Conservation (phyloP, 2,797 vertebrate genomes). For the Gephyroberyx darwinii region DNA sequence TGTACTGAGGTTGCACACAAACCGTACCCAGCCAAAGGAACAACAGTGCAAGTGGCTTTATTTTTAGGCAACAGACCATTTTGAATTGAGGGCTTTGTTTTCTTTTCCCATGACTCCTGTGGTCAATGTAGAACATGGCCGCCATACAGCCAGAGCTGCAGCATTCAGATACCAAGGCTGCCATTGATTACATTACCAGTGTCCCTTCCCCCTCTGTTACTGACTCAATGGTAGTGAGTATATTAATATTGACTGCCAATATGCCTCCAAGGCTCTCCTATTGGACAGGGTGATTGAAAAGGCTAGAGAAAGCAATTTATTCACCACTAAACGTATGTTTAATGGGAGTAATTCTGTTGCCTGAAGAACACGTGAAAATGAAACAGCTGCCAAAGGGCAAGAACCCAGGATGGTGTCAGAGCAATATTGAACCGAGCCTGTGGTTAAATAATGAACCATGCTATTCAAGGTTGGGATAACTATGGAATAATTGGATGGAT, state of each 20-base stretch:
- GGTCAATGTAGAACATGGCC: slow-evolving; percentile 25
- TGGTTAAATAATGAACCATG: slow-evolving; percentile 54
- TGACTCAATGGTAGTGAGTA: slow-evolving; percentile 69
- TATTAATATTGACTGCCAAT: slow-evolving; percentile 84
- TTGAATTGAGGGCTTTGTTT: slow-evolving; percentile 49
- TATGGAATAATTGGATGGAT: slow-evolving; percentile 45
- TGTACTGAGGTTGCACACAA: slow-evolving; percentile 28
- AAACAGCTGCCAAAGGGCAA: slow-evolving; percentile 62
- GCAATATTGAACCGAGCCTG: slow-evolving; percentile 49
- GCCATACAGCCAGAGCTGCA: slow-evolving; percentile 34
- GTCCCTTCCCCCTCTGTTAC: slow-evolving; percentile 56
- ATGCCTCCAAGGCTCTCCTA: slow-evolving; percentile 66
- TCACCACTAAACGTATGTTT: slow-evolving; percentile 74
- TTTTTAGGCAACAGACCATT: slow-evolving; percentile 28
- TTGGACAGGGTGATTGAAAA: slow-evolving; percentile 77
- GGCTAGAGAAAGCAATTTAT: slow-evolving; percentile 77
- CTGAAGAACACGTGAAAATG: slow-evolving; percentile 70
- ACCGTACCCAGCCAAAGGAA: slow-evolving; percentile 32
- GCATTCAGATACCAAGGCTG: slow-evolving; percentile 61
- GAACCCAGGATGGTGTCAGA: slow-evolving; percentile 53
- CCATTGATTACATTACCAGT: slow-evolving; percentile 73
- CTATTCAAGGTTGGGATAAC: slow-evolving; percentile 35
- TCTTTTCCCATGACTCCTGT: slow-evolving; percentile 61
- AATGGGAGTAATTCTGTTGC: slow-evolving; percentile 76
- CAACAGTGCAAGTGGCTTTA: slow-evolving; percentile 21